phyloP scores from a whole-genome alignment of 1,140 invertebrate genomes.

The Probaryconus sp. region DNA sequence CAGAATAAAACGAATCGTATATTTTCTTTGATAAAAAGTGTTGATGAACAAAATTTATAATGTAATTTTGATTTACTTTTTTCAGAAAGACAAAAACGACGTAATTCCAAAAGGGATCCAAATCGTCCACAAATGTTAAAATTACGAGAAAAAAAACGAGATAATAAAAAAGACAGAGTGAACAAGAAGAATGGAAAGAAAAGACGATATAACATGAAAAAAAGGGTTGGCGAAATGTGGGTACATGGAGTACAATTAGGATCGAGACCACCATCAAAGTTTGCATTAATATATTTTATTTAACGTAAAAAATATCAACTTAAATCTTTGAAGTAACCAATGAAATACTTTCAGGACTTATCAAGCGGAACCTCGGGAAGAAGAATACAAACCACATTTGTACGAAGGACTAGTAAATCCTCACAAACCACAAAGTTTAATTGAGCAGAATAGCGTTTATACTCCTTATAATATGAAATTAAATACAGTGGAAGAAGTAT shows the following conservation, averaged over 20 bases:
- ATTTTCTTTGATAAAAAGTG: no score
- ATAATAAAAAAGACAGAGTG: constrained; percentile 22
- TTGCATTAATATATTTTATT: constrained; percentile 20
- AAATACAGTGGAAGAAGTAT: constrained; percentile 68
- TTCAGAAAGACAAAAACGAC: constrained; percentile 66
- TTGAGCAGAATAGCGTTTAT: constrained; percentile 51
- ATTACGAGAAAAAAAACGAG: constrained; percentile 64
- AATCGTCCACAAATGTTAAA: constrained; percentile 70
- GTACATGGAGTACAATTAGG: constrained; percentile 71
- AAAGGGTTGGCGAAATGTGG: constrained; percentile 66
- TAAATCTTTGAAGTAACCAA: no score
- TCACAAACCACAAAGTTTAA: constrained; percentile 53
- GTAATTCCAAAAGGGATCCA: constrained; percentile 66
- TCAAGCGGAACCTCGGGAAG: constrained; percentile 13
- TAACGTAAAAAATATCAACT: no score
- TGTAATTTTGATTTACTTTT: constrained; percentile 14
- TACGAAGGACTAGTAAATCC: constrained; percentile 43
- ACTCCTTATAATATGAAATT: constrained; percentile 63
- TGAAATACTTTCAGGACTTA: constrained; percentile 17
- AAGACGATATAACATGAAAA: constrained; percentile 41
- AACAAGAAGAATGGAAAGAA: constrained; percentile 38
- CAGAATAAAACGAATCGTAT: not conserved
- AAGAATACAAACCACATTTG: constrained; percentile 55
- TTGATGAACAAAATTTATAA: not conserved
- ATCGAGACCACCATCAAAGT: constrained; percentile 69